Percentiles rank a stretch among this genome's conserved stretches.
These are phyloP conservation scores for Champsocephalus esox DNA, from an alignment of 2,797 vertebrate species.

Conservation along the genomic window DNA sequence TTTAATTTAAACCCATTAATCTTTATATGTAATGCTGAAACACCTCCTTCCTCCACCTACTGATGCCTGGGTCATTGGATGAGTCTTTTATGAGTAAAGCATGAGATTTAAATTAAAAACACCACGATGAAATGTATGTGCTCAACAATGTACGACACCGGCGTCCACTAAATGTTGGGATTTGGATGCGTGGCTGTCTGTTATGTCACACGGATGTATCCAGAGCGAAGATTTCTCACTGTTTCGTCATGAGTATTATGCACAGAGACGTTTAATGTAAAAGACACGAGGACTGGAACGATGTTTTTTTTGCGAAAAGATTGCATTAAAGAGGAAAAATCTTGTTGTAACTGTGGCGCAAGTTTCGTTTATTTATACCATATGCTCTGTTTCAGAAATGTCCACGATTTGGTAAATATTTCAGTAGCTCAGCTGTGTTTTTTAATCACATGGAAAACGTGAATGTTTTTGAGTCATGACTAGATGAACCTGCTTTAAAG, in stretches of 20 bases:
- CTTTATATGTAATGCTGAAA: slow-evolving; percentile 15
- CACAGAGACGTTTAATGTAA: slow-evolving; percentile 62
- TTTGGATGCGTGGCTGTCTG: slow-evolving; percentile 56
- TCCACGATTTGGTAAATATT: neutral
- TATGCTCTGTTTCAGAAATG: neutral
- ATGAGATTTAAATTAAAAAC: slow-evolving; percentile 1
- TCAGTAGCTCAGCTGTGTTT: neutral
- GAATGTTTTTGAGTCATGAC: neutral
- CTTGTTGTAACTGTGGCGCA: slow-evolving; percentile 14
- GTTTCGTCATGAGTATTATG: slow-evolving; percentile 62
- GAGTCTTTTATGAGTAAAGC: slow-evolving; percentile 13
- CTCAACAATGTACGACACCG: slow-evolving; percentile 5
- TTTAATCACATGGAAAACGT: neutral
- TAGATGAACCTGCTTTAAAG: slow-evolving; percentile 7
- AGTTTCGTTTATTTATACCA: slow-evolving; percentile 10
- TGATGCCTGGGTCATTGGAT: slow-evolving; percentile 30
- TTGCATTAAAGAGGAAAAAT: slow-evolving; percentile 71
- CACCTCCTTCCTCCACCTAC: slow-evolving; percentile 7
- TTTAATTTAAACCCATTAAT: slow-evolving; percentile 10
- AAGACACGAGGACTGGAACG: slow-evolving; percentile 69
- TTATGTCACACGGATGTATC: slow-evolving; percentile 33
- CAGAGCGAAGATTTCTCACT: slow-evolving; percentile 44
- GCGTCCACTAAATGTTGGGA: slow-evolving; percentile 23
- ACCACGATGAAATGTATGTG: slow-evolving; percentile 22
- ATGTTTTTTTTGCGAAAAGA: slow-evolving; percentile 61